Percentiles rank a stretch among this genome's conserved stretches.
phyloP scores from a whole-genome alignment of 2,888 invertebrate genomes.

The Pterostichus niger region DNA sequence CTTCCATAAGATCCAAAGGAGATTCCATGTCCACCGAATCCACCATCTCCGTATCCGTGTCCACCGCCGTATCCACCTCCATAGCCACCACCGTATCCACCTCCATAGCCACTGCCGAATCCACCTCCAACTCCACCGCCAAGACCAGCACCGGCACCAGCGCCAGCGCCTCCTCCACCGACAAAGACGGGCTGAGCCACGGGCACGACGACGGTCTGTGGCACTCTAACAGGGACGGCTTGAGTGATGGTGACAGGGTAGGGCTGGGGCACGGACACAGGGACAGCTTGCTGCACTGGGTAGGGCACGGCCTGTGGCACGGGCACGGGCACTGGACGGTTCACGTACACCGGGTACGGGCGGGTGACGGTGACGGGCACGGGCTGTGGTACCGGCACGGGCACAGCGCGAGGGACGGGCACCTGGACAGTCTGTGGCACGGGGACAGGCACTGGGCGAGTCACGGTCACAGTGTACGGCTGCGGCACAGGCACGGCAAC shows the following conservation, averaged over 20 bases:
- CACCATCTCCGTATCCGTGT: conserved; percentile 65
- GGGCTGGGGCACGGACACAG: conserved; percentile 56
- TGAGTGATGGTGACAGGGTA: conserved; percentile 61
- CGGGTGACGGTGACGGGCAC: conserved; percentile 46
- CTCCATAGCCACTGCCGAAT: conserved; percentile 20
- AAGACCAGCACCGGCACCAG: conserved; percentile 47
- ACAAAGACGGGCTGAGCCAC: conserved; percentile 58
- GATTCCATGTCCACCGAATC: conserved; percentile 53
- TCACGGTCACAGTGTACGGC: conserved; percentile 57
- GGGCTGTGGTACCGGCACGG: conserved; percentile 56
- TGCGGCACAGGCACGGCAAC: conserved; percentile 59
- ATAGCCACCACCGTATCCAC: conserved; percentile 43
- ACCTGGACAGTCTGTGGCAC: conserved; percentile 33
- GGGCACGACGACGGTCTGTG: conserved; percentile 51
- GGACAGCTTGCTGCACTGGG: conserved; percentile 60
- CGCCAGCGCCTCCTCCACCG: conserved; percentile 54
- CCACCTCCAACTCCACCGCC: conserved; percentile 67
- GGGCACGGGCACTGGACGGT: conserved; percentile 38
- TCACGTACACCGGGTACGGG: conserved; percentile 46
- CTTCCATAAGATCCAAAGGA: conserved; percentile 70
- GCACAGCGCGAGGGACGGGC: conserved; percentile 51
- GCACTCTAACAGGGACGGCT: conserved; percentile 57
- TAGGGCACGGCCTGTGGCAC: conserved; percentile 37
- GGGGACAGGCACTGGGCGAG: conserved; percentile 55
- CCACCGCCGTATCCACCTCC: conserved; percentile 51